Percentiles rank a stretch among this genome's conserved stretches.
Conservation (phyloP, 2,888 invertebrate species). For the Philopedon plagiatum region DNA sequence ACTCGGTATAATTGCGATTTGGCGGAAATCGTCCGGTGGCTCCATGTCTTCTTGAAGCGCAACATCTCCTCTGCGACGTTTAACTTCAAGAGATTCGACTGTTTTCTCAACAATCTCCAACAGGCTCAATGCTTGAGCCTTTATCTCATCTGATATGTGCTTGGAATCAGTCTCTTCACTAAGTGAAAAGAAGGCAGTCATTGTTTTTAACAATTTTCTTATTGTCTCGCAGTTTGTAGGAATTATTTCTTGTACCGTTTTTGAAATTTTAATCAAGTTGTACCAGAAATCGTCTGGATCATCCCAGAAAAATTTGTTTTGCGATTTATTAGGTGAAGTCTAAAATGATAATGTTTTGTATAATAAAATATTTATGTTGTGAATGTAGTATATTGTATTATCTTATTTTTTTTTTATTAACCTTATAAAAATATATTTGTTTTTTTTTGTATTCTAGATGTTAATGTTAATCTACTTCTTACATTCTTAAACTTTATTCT, state of each 20-base stretch:
- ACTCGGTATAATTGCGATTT: constrained; percentile 72
- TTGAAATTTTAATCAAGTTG: constrained; percentile 16
- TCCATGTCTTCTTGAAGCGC: constrained; percentile 20
- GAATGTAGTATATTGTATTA: no score
- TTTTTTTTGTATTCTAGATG: no score
- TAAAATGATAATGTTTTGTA: background rate
- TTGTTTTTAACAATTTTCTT: constrained; percentile 13
- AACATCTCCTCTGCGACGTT: background rate
- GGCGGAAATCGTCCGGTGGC: constrained; percentile 69
- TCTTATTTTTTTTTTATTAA: no score
- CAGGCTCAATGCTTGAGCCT: constrained; percentile 19
- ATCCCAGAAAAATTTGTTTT: constrained; percentile 36
- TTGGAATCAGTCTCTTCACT: constrained; percentile 28
- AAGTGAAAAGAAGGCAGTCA: constrained; percentile 23
- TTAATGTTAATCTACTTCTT: no score
- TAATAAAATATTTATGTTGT: no score
- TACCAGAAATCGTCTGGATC: constrained; percentile 41
- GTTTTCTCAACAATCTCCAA: constrained; percentile 32
- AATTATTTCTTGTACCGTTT: constrained; percentile 34
- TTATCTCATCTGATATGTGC: constrained; percentile 38
- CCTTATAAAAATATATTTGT: no score
- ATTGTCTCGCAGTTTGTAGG: constrained; percentile 27
- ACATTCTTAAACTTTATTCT: no score
- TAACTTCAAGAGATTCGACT: constrained; percentile 23
- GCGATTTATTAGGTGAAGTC: background rate